phyloP scores from a whole-genome alignment of 2,888 invertebrate genomes.

The Sinodicranocentrus sp. region DNA sequence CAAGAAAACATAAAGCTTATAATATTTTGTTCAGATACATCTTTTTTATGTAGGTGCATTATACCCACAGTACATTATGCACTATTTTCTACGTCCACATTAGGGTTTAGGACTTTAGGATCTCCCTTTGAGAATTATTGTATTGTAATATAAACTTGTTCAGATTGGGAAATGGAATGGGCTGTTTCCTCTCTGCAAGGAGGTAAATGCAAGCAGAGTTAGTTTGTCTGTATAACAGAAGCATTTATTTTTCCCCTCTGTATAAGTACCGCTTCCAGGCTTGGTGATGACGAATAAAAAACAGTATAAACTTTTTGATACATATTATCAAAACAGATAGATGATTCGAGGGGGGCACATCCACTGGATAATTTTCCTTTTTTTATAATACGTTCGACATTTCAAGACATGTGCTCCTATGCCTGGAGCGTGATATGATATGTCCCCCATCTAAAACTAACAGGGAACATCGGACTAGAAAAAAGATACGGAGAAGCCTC shows the following conservation, averaged over 20 bases:
- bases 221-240: too few species aligned
- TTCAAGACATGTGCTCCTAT: background rate
- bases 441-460: background rate
- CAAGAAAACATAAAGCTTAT: background rate
- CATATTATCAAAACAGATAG: constrained; percentile 41
- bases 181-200: constrained; percentile 33
- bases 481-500: background rate
- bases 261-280: constrained; percentile 26
- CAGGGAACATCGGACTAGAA: background rate
- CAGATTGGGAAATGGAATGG: constrained; percentile 27
- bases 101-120: background rate
- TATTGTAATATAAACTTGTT: background rate
- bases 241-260: too few species aligned
- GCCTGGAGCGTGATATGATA: constrained; percentile 35
- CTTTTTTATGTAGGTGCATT: background rate
- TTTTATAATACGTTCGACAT: constrained; percentile 33
- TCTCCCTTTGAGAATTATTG: too few species aligned
- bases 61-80: background rate
- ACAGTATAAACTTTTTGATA: constrained; percentile 25
- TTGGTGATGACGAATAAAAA: constrained; percentile 11
- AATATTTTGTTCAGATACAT: background rate
- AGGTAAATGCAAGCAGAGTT: too few species aligned
- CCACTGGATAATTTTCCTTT: constrained; percentile 13
- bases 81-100: background rate
- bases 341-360: constrained; percentile 27